Evolutionary conservation across 2,888 invertebrate species (phyloP).

Genomic region (Sicus ferrugineus): DNA sequence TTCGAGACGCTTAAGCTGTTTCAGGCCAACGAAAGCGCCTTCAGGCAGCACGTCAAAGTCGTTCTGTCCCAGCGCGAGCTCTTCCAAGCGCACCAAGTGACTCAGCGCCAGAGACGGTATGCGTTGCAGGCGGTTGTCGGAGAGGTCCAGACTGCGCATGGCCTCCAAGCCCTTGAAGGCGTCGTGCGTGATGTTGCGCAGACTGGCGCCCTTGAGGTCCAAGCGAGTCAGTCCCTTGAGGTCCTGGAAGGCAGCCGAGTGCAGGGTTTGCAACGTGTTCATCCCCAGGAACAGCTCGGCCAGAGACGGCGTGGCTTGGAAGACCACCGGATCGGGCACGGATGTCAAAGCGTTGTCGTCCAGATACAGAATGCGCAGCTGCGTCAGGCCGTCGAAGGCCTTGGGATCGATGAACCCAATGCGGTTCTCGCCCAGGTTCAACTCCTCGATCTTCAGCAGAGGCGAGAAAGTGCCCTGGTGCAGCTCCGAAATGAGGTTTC

Average conservation of each 20-base stretch:
- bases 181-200: conserved; percentile 79
- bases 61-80: conserved; percentile 83
- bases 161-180: conserved; percentile 81
- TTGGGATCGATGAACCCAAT: conserved; percentile 80
- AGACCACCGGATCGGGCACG: conserved; percentile 77
- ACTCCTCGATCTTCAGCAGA: conserved; percentile 79
- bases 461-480: conserved; percentile 78
- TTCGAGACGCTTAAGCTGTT: conserved; percentile 79
- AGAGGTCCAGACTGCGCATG: conserved; percentile 77
- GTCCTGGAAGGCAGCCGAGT: conserved; percentile 81
- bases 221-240: conserved; percentile 79
- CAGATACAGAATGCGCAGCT: conserved; percentile 80
- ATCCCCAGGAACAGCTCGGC: conserved; percentile 88
- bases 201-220: conserved; percentile 82
- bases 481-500: conserved; percentile 83
- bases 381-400: conserved; percentile 79
- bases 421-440: conserved; percentile 86
- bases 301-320: conserved; percentile 77
- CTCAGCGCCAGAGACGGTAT: conserved; percentile 81
- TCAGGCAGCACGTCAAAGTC: conserved; percentile 76
- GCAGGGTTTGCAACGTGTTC: conserved; percentile 79
- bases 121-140: conserved; percentile 77
- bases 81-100: conserved; percentile 77
- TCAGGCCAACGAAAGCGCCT: conserved; percentile 80
- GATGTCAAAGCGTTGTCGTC: conserved; percentile 84